phyloP scores from a whole-genome alignment of 2,113 vertebrate genomes.

The Ptyas mucosa region DNA sequence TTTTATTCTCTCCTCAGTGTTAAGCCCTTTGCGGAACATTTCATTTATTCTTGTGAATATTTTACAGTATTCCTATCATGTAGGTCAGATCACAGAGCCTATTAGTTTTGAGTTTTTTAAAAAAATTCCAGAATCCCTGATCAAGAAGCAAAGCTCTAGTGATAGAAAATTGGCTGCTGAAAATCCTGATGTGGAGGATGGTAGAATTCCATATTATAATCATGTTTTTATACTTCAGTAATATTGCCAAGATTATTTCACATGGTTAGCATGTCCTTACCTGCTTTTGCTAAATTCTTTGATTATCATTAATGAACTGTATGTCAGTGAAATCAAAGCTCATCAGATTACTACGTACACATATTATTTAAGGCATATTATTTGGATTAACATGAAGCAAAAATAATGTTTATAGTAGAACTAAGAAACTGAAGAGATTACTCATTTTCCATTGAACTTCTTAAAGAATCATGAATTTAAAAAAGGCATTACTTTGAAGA shows the following conservation, averaged over 20 bases:
- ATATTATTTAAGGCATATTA: not conserved
- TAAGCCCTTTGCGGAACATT: not conserved
- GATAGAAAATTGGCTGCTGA: not conserved
- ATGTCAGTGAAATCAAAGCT: not conserved
- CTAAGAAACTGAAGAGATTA: conserved; percentile 22
- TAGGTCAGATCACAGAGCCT: not conserved
- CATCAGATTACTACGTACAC: not conserved
- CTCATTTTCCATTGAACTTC: conserved; percentile 25
- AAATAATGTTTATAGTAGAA: not conserved
- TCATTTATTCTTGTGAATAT: not conserved
- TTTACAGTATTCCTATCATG: not conserved
- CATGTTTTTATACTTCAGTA: not conserved
- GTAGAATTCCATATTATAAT: not conserved
- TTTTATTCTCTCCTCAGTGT: not conserved
- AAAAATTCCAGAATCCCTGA: not conserved
- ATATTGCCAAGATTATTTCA: not conserved
- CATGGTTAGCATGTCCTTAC: not conserved
- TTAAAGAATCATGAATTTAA: conserved; percentile 28
- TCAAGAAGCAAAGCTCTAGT: not conserved
- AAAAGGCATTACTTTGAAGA: not conserved
- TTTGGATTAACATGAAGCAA: conserved; percentile 16
- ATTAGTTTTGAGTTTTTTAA: not conserved
- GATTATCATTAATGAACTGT: not conserved
- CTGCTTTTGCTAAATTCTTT: not conserved
- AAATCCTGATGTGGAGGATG: not conserved